Evolutionary conservation across 1,140 invertebrate genomes (phyloP), one percentile per base, ranked within the genome.

Genomic region (Atta cephalotes): DNA sequence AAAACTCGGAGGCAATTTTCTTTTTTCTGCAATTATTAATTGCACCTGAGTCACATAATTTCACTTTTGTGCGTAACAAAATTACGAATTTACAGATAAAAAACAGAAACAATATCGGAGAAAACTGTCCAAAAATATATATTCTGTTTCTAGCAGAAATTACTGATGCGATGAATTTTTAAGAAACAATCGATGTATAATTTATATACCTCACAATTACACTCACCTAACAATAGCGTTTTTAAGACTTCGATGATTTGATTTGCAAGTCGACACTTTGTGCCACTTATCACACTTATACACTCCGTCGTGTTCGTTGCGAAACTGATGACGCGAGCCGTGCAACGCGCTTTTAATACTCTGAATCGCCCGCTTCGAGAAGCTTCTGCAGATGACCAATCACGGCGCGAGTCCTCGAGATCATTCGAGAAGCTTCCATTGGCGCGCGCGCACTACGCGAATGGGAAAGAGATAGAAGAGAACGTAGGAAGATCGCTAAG

Each of bases 381-480:
- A 92, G 18, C 63, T 91, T 91, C 88, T 10, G 0, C 1, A 10
- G 5, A 70, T 71, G 81, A 87, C 90, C 91, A 89, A 91, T 92
- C 74, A 14, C 18, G 56, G 28, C 28, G 45, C 35, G 35, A 66
- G 21, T 51, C 35, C 4, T 31, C 16, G 4, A 51, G 49, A 51
- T 14, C 49, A 16, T 16, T 51, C 49, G 49, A 12, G 14, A 49
- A 6, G 25, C 3, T 65, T 25, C 45, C n/a, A 88, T 84, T 82
- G 78, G 28, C 1, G 21, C 7, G 28, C 53, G 10, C 18, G 5
- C 9, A 1, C 14, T 9, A 14, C 51, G 31, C 0, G 21, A n/a
- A 21, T 2, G n/a, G 9, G 3, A 1, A 3, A 78, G 28, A 28
- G 21, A 18, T 14, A n/a, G 56, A 58, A 56, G 18, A n/a, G 60